Conservation (phyloP, 2,888 invertebrate species). For the Cancer borealis region DNA sequence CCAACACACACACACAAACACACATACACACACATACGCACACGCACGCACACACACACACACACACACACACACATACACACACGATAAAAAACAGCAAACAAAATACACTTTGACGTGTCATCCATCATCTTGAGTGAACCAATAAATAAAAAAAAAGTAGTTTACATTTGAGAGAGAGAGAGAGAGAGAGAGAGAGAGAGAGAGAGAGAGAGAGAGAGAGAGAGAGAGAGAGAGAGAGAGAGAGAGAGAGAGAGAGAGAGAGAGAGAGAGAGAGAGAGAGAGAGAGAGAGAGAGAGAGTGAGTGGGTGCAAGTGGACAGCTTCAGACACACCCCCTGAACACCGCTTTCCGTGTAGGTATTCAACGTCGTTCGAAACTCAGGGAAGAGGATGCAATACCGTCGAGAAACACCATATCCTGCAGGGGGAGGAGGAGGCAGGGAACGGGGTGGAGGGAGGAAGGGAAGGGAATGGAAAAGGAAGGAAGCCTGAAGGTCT, state of each 20-base stretch:
- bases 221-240: constrained; percentile 44
- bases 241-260: constrained; percentile 45
- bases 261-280: constrained; percentile 33
- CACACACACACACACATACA: neutral
- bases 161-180: neutral
- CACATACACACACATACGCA: neutral
- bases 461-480: neutral
- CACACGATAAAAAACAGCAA: neutral
- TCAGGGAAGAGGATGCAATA: neutral
- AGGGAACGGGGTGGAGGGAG: neutral
- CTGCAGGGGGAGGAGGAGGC: neutral
- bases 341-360: constrained; percentile 69
- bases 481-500: neutral
- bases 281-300: constrained; percentile 4
- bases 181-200: constrained; percentile 46
- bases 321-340: constrained; percentile 52
- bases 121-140: neutral
- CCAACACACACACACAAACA: constrained; percentile 30
- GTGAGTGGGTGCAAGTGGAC: neutral
- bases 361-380: constrained; percentile 59
- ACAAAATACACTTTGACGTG: neutral
- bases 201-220: constrained; percentile 46
- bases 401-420: neutral
- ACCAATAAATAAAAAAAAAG: neutral
- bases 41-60: neutral